Evolutionary conservation across 2,888 invertebrate genomes (phyloP).

Genomic region (Euspilapteryx auroguttella): DNA sequence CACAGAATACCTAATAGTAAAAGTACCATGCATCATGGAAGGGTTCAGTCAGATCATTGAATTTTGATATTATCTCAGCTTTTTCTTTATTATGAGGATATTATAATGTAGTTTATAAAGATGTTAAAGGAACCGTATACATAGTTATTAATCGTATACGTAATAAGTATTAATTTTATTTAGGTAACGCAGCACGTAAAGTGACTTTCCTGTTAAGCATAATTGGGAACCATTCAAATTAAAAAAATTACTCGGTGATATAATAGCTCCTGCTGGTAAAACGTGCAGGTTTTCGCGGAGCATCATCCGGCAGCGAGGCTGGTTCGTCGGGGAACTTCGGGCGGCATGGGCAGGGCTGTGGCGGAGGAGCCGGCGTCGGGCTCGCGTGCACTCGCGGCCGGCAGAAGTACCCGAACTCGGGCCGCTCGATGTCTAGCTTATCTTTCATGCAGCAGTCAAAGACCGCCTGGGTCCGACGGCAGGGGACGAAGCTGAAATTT

Average conservation of each 20-base stretch:
- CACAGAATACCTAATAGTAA: too few species aligned
- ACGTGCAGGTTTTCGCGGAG: constrained; percentile 60
- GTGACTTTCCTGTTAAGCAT: too few species aligned
- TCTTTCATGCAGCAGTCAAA: constrained; percentile 83
- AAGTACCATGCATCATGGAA: too few species aligned
- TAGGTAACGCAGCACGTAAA: too few species aligned
- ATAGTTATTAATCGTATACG: too few species aligned
- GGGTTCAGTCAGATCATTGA: too few species aligned
- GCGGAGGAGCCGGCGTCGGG: constrained; percentile 56
- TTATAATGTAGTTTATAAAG: too few species aligned
- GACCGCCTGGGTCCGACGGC: constrained; percentile 81
- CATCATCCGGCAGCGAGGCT: constrained; percentile 65
- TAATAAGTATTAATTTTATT: too few species aligned
- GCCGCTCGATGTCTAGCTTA: constrained; percentile 74
- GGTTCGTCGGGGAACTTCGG: constrained; percentile 66
- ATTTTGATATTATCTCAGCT: too few species aligned
- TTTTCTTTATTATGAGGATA: too few species aligned
- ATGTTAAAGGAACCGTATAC: too few species aligned
- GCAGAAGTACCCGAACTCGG: constrained; percentile 80
- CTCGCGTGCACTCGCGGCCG: constrained; percentile 67
- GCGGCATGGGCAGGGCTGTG: constrained; percentile 49
- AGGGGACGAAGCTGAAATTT: constrained; percentile 63
- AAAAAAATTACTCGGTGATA: constrained; percentile 23
- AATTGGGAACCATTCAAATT: background rate
- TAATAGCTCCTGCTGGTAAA: constrained; percentile 65